phyloP scores from a whole-genome alignment of 2,888 invertebrate genomes.

The Tuberolachnus salignus region DNA sequence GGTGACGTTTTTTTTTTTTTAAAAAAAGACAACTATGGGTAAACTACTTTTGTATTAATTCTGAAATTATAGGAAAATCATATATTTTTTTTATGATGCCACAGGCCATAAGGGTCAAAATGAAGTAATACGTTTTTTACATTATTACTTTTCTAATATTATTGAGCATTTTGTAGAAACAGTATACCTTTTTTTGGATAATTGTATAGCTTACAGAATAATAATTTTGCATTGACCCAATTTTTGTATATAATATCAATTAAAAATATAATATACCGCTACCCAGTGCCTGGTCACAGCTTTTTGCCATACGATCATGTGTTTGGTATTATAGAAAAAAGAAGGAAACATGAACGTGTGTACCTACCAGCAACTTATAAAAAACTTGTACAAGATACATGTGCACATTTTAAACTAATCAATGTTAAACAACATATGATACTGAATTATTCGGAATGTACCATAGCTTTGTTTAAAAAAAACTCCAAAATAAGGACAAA shows the following conservation, averaged over 20 bases:
- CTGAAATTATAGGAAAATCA: constrained; percentile 49
- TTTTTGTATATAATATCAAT: not conserved
- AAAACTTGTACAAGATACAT: constrained; percentile 11
- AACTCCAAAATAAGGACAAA: constrained; percentile 8
- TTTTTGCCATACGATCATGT: constrained; percentile 15
- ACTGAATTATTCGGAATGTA: not conserved
- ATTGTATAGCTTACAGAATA: constrained; percentile 29
- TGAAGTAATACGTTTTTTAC: constrained; percentile 56
- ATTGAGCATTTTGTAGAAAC: not conserved
- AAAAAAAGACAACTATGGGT: constrained; percentile 58
- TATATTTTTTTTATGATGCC: constrained; percentile 58
- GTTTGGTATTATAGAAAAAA: constrained; percentile 3
- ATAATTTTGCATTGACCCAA: constrained; percentile 14
- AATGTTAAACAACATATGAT: constrained; percentile 27
- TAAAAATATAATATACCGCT: no score
- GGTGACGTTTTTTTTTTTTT: constrained; percentile 58
- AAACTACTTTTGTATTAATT: constrained; percentile 57
- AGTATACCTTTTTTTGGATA: constrained; percentile 14
- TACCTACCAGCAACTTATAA: not conserved
- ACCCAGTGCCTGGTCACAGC: constrained; percentile 28
- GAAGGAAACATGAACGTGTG: constrained; percentile 2
- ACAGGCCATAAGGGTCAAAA: constrained; percentile 57
- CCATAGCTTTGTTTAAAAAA: not conserved
- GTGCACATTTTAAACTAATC: not conserved
- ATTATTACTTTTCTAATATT: constrained; percentile 48